These are phyloP conservation scores for Elephas maximus DNA, from an alignment of 2,113 vertebrate species.

Conservation along the genomic window DNA sequence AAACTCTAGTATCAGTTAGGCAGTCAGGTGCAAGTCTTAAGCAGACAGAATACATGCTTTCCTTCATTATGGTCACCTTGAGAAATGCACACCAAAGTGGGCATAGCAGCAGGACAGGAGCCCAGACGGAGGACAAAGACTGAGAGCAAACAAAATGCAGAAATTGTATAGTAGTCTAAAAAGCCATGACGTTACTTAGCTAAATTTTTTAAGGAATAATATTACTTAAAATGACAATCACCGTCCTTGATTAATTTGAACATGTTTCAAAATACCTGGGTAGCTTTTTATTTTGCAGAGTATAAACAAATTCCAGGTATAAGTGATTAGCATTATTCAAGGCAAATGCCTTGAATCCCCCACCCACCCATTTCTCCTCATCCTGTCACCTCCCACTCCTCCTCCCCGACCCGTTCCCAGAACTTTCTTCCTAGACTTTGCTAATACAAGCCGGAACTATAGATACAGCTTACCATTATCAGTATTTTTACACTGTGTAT, in stretches of 20 bases:
- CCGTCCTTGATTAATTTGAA: not conserved
- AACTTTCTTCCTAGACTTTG: conserved; percentile 32
- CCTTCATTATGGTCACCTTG: not conserved
- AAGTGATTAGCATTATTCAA: not conserved
- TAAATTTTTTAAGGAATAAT: conserved; percentile 25
- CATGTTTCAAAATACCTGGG: conserved; percentile 20
- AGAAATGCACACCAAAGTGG: conserved; percentile 4
- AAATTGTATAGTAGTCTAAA: conserved; percentile 10
- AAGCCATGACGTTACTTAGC: not conserved
- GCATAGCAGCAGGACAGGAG: not conserved
- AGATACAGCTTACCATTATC: not conserved
- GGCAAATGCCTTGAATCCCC: not conserved
- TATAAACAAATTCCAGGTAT: not conserved
- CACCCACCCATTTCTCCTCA: not conserved
- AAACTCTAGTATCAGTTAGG: not conserved
- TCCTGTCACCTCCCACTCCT: not conserved
- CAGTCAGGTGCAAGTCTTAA: not conserved
- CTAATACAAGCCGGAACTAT: not conserved
- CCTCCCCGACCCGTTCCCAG: not conserved
- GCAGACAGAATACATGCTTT: not conserved
- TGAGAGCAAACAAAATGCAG: conserved; percentile 27
- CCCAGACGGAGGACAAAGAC: not conserved
- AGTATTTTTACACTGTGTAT: not conserved
- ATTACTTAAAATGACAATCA: conserved; percentile 18
- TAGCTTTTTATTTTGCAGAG: not conserved